Conservation (phyloP, 2,888 invertebrate species). For the Helleia helle region DNA sequence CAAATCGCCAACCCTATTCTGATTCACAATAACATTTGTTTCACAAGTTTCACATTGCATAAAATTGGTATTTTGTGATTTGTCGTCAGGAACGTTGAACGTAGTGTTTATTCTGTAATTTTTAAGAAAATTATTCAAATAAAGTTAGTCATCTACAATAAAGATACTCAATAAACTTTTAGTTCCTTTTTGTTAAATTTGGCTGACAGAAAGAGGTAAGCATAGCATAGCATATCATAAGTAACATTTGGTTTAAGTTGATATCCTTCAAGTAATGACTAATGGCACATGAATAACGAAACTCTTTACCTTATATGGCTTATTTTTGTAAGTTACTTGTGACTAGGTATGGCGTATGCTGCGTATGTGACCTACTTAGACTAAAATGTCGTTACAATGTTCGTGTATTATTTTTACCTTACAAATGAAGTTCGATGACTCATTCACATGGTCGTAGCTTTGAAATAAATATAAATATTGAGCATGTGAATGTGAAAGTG, state of each 20-base stretch:
- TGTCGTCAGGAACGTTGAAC: no score
- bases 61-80: no score
- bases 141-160: background rate
- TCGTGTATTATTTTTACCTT: no score
- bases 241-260: background rate
- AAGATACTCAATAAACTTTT: background rate
- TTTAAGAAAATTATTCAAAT: background rate
- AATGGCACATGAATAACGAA: background rate
- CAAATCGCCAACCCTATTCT: no score
- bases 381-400: no score
- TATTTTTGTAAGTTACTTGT: background rate
- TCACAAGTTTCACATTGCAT: no score
- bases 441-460: no score
- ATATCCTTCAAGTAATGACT: background rate
- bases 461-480: no score
- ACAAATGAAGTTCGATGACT: no score
- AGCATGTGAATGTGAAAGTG: no score
- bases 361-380: conserved; percentile 6
- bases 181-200: background rate
- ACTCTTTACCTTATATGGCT: conserved; percentile 2
- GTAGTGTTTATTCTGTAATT: background rate
- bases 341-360: background rate
- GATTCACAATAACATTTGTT: no score
- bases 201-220: conserved; percentile 1
- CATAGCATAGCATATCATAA: no score